Evolutionary conservation across 2,797 vertebrate species (phyloP).

Genomic region (Brachymystax lenok): DNA sequence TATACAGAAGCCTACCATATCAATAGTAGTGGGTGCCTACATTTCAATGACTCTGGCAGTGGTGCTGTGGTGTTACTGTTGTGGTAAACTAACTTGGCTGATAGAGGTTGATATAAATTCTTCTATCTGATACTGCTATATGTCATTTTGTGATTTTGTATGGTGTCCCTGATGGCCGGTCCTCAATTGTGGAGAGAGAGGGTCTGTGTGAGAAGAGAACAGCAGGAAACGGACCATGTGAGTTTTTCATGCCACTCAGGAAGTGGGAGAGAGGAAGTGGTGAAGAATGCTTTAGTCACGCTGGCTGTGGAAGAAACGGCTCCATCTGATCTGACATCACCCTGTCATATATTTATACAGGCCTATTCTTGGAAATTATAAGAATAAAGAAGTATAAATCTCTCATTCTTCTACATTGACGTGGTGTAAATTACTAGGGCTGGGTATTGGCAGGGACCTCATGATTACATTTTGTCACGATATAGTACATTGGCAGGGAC

Average conservation of each 20-base stretch:
- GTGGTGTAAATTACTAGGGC: neutral
- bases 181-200: neutral
- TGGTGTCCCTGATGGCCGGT: neutral
- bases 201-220: too few relatives aligned
- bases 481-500: too few relatives aligned
- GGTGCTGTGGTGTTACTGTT: neutral
- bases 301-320: constrained; percentile 44
- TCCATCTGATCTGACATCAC: constrained; percentile 42
- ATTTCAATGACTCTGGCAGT: neutral
- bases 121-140: too few relatives aligned
- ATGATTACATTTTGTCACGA: too few relatives aligned
- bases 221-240: constrained; percentile 61
- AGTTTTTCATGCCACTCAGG: constrained; percentile 65
- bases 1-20: neutral
- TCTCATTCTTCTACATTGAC: neutral
- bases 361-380: constrained; percentile 25
- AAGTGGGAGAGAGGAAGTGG: constrained; percentile 72
- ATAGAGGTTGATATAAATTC: neutral
- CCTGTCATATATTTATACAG: constrained; percentile 28
- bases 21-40: neutral
- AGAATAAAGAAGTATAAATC: neutral
- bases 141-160: neutral
- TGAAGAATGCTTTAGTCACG: constrained; percentile 62
- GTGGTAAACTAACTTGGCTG: neutral
- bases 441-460: neutral